Conservation (phyloP, 2,113 vertebrate genomes). For the Oncorhynchus masou region DNA sequence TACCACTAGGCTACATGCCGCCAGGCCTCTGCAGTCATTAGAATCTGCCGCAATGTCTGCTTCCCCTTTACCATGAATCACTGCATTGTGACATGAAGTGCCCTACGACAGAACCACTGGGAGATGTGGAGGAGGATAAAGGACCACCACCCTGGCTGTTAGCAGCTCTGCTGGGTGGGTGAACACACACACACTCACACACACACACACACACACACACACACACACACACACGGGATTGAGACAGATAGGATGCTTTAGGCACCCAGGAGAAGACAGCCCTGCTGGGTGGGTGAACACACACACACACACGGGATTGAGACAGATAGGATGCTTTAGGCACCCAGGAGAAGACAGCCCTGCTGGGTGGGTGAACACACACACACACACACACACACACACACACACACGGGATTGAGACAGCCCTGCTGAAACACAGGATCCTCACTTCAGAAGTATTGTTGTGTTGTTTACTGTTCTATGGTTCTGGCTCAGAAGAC, state of each 20-base stretch:
- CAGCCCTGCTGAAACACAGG: neutral
- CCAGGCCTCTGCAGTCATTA: neutral
- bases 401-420: neutral
- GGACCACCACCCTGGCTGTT: constrained; percentile 3
- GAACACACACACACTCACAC: no score
- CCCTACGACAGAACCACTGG: constrained; percentile 18
- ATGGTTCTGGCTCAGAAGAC: neutral
- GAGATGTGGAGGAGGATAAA: constrained; percentile 33
- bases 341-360: neutral
- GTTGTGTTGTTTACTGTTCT: neutral
- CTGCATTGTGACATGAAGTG: constrained; percentile 12
- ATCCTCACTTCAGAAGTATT: neutral
- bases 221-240: neutral
- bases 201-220: no score
- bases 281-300: no score
- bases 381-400: neutral
- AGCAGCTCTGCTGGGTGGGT: neutral
- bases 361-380: neutral
- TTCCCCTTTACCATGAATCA: constrained; percentile 12
- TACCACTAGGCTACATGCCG: no score
- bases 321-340: neutral
- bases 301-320: neutral
- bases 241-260: neutral
- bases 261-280: neutral
- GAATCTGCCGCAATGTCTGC: constrained; percentile 13